A percentile compares a stretch with the other conserved stretches of the same genome.
These are phyloP conservation scores for Camponotus pennsylvanicus DNA, from an alignment of 1,140 invertebrate species.

Conservation along the genomic window DNA sequence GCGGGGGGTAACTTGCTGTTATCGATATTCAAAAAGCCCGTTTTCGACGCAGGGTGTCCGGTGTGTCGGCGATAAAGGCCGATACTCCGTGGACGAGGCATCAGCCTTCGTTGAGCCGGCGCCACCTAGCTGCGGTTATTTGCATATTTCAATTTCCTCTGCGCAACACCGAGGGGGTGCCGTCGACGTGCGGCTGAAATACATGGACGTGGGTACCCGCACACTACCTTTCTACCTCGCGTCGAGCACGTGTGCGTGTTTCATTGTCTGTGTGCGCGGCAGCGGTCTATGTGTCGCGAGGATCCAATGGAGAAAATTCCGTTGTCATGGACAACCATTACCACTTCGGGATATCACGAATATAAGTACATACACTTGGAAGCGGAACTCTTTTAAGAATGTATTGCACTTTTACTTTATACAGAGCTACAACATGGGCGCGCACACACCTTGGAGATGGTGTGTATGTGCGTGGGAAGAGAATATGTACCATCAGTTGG, in stretches of 20 bases:
- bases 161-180: constrained; percentile 72
- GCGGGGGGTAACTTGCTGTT: constrained; percentile 38
- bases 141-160: constrained; percentile 81
- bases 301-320: constrained; percentile 66
- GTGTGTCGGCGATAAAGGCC: constrained; percentile 69
- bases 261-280: constrained; percentile 47
- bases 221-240: constrained; percentile 44
- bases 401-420: constrained; percentile 9
- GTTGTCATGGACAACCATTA: constrained; percentile 67
- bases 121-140: constrained; percentile 75
- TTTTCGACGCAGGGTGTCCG: constrained; percentile 65
- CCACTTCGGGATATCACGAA: constrained; percentile 53
- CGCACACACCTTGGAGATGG: background rate
- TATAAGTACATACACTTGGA: background rate
- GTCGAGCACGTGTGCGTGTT: background rate
- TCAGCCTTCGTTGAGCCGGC: constrained; percentile 62
- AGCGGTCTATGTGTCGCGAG: constrained; percentile 31
- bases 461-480: background rate
- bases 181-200: constrained; percentile 64
- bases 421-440: background rate
- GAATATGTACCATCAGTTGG: constrained; percentile 46
- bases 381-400: background rate
- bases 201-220: constrained; percentile 27
- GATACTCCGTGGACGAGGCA: constrained; percentile 70
- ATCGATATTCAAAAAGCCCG: constrained; percentile 72